A percentile compares a stretch with the other conserved stretches of the same genome.
Evolutionary conservation across 2,113 vertebrate genomes (phyloP).

Genomic region (Mesitornis unicolor): DNA sequence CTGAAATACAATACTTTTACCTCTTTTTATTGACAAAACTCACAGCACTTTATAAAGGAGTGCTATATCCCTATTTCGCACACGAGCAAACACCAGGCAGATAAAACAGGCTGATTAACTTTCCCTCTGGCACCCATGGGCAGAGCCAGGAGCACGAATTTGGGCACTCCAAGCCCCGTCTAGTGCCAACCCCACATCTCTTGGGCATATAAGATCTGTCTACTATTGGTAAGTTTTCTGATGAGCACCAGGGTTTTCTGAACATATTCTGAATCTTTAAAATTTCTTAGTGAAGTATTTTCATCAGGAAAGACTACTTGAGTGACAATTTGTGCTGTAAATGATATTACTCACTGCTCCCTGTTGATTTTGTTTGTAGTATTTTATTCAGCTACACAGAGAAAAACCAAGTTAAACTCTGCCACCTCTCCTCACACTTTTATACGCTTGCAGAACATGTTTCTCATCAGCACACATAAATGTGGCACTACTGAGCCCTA

Average conservation of each 20-base stretch:
- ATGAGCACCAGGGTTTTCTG: neutral
- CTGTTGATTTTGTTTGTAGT: neutral
- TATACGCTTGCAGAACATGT: neutral
- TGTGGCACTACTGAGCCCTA: neutral
- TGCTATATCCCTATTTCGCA: neutral
- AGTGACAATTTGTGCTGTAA: slow-evolving; percentile 4
- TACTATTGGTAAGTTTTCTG: neutral
- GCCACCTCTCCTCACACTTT: neutral
- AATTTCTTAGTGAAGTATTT: slow-evolving; percentile 2
- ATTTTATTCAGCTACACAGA: neutral
- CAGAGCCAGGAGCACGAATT: neutral
- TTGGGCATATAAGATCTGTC: neutral
- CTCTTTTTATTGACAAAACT: neutral
- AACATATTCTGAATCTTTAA: neutral
- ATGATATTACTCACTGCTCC: neutral
- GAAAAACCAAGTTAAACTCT: neutral
- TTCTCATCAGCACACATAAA: neutral
- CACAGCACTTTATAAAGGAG: neutral
- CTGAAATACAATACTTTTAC: neutral
- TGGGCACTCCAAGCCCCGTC: neutral
- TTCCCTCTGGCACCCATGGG: neutral
- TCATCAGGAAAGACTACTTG: neutral
- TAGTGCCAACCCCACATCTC: neutral
- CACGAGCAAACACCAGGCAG: neutral
- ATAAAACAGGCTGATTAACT: neutral